Conservation (phyloP, 2,888 invertebrate species). For the Dicyrtomina minuta region DNA sequence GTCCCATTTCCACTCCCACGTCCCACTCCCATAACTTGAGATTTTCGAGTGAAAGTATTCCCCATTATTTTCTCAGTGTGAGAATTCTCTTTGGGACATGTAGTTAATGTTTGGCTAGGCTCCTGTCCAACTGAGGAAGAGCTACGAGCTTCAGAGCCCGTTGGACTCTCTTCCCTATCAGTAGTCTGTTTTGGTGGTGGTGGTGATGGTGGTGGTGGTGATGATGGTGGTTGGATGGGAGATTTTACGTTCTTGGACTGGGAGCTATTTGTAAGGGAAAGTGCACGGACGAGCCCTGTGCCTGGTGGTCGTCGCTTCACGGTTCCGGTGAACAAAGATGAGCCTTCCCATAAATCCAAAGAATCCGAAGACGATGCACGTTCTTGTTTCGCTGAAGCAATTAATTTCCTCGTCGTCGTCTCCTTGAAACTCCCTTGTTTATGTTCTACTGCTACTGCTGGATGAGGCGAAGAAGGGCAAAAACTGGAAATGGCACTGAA, state of each 20-base stretch:
- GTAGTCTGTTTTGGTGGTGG: background rate
- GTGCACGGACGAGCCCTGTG: conserved; percentile 4
- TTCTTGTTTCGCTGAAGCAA: conserved; percentile 37
- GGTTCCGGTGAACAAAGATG: conserved; percentile 36
- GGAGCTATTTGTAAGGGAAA: conserved; percentile 20
- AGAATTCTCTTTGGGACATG: conserved; percentile 34
- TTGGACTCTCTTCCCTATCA: background rate
- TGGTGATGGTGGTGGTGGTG: background rate
- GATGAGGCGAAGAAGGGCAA: conserved; percentile 26
- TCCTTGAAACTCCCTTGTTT: conserved; percentile 33
- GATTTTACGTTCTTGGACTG: conserved; percentile 15
- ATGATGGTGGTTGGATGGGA: conserved; percentile 2
- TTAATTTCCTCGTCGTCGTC: conserved; percentile 44
- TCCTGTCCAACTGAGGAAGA: background rate
- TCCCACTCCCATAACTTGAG: background rate
- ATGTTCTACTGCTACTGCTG: conserved; percentile 27
- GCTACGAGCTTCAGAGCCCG: background rate
- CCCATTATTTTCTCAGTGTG: conserved; percentile 44
- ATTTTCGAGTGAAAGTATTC: conserved; percentile 44
- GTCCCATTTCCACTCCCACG: background rate
- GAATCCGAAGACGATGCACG: conserved; percentile 38
- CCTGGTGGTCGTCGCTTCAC: conserved; percentile 32
- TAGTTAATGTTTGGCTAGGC: conserved; percentile 25
- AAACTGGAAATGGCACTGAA: conserved; percentile 2
- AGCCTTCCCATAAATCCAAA: conserved; percentile 47